These are phyloP conservation scores for Helicorthomorpha holstii DNA, from an alignment of 1,140 invertebrate genomes.

Conservation along the genomic window DNA sequence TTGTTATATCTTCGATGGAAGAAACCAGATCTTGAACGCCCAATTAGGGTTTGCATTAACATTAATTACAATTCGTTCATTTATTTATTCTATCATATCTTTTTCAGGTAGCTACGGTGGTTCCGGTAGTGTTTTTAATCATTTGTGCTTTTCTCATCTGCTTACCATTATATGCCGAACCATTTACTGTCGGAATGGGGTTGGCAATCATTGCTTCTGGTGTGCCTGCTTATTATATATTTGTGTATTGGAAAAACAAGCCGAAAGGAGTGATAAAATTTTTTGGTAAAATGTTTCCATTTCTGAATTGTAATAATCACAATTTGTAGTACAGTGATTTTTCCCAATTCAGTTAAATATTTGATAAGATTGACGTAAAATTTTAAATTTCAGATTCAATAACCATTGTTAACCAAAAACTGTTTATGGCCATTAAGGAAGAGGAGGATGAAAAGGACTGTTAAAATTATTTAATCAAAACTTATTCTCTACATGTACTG, in stretches of 20 bases:
- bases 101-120: slow-evolving; percentile 19
- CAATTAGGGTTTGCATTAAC: slow-evolving; percentile 31
- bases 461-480: no score
- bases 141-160: slow-evolving; percentile 25
- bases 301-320: no score
- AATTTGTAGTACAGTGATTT: no score
- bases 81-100: background rate
- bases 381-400: background rate
- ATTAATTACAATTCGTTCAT: no score
- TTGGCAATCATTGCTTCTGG: slow-evolving; percentile 20
- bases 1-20: slow-evolving; percentile 30
- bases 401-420: background rate
- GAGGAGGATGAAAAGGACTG: background rate
- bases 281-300: background rate
- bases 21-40: slow-evolving; percentile 25
- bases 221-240: slow-evolving; percentile 21
- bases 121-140: slow-evolving; percentile 25
- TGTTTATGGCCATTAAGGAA: background rate
- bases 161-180: slow-evolving; percentile 24
- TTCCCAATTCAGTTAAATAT: no score
- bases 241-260: slow-evolving; percentile 1
- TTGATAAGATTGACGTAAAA: no score
- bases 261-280: background rate
- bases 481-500: no score
- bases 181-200: slow-evolving; percentile 22